Conservation (phyloP, 2,113 vertebrate genomes). For the Mobula birostris region DNA sequence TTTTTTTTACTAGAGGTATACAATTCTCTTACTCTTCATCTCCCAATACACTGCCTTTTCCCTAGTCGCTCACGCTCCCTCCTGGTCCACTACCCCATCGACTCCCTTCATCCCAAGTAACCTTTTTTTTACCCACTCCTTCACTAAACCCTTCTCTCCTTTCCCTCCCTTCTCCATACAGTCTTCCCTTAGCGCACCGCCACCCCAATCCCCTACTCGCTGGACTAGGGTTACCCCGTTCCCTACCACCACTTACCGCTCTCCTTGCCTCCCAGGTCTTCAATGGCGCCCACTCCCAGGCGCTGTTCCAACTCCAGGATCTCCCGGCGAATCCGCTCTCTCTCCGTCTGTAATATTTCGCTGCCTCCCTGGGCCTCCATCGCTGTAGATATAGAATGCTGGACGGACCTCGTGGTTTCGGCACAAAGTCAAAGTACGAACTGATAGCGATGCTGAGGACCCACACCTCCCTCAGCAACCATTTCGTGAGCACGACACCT, state of each 20-base stretch:
- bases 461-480: background rate
- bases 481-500: background rate
- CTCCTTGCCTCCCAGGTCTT: background rate
- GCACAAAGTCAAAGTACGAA: no score
- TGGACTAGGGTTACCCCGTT: background rate
- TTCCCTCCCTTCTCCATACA: background rate
- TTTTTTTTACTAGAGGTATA: background rate
- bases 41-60: background rate
- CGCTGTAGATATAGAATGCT: background rate
- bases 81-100: no score
- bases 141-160: no score
- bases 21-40: background rate
- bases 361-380: slow-evolving; percentile 38
- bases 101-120: no score
- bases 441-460: no score
- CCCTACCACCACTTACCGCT: background rate
- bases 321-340: slow-evolving; percentile 59
- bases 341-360: slow-evolving; percentile 49
- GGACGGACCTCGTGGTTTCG: no score
- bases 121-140: no score
- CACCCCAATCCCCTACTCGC: background rate
- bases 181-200: background rate
- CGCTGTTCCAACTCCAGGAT: slow-evolving; percentile 62
- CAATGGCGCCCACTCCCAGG: slow-evolving; percentile 44
- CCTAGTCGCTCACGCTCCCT: background rate